Percentiles rank a stretch among this genome's conserved stretches.
Evolutionary conservation across 2,888 invertebrate species (phyloP).

Genomic region (Andrena marginata): DNA sequence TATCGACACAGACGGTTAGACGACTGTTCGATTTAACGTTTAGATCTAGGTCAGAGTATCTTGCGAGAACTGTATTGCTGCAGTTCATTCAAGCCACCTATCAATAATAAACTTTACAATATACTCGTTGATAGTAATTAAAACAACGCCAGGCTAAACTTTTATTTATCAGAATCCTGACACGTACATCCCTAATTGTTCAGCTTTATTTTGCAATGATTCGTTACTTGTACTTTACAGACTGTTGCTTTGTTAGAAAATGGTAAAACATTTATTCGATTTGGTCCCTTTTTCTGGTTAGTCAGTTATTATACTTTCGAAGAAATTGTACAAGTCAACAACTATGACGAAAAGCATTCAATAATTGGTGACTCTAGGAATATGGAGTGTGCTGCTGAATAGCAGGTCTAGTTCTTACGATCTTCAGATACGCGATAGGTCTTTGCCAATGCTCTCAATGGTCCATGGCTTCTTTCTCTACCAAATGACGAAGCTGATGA

Average conservation of each 20-base stretch:
- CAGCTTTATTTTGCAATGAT: not conserved
- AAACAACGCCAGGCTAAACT: not conserved
- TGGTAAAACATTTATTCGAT: no score
- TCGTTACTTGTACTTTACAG: not conserved
- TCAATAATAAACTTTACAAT: not conserved
- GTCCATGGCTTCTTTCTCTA: conserved; percentile 47
- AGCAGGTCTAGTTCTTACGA: not conserved
- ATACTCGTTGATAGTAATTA: not conserved
- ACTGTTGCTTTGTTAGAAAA: no score
- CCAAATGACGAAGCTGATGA: conserved; percentile 69
- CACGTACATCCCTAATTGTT: no score
- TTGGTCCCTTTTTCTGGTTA: no score
- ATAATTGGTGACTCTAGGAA: not conserved
- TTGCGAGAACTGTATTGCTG: not conserved
- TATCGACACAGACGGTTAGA: conserved; percentile 62
- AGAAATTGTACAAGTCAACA: not conserved
- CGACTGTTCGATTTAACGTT: conserved; percentile 51
- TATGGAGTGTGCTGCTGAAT: not conserved
- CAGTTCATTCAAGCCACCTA: not conserved
- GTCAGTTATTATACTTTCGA: not conserved
- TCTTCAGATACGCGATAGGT: not conserved
- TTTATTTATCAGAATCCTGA: not conserved
- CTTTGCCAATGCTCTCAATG: conserved; percentile 20
- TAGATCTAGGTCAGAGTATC: conserved; percentile 60
- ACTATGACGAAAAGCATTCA: not conserved